Percentiles rank a stretch among this genome's conserved stretches.
These are phyloP conservation scores for Vidua chalybeata DNA, from an alignment of 2,113 vertebrate genomes.

Conservation along the genomic window DNA sequence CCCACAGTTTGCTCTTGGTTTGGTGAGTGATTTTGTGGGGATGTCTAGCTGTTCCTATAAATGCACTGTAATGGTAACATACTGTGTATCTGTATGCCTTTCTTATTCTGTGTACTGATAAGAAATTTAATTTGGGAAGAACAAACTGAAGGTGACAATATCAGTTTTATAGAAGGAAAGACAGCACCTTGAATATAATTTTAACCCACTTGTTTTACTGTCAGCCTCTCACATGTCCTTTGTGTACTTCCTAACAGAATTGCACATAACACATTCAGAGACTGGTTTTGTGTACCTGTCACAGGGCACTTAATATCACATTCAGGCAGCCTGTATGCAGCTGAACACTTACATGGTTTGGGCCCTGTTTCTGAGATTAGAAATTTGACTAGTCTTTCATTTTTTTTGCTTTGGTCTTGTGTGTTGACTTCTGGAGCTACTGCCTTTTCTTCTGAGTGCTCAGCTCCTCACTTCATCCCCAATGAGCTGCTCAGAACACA, in stretches of 20 bases:
- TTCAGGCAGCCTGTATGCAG: not conserved
- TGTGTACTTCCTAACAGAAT: not conserved
- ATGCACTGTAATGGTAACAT: not conserved
- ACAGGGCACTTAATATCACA: not conserved
- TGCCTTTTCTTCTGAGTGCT: not conserved
- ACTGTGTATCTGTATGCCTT: not conserved
- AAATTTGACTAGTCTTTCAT: not conserved
- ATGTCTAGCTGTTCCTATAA: not conserved
- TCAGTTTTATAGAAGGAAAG: not conserved
- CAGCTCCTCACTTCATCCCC: not conserved
- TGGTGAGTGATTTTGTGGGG: not conserved
- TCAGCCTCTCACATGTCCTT: not conserved
- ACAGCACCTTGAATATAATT: not conserved
- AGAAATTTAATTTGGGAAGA: not conserved
- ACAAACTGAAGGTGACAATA: not conserved
- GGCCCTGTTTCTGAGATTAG: not conserved
- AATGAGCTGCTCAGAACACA: not conserved
- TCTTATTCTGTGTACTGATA: not conserved
- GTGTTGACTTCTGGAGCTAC: not conserved
- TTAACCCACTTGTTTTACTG: not conserved
- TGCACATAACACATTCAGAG: not conserved
- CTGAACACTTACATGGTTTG: not conserved
- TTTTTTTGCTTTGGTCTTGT: not conserved
- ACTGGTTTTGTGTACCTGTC: not conserved
- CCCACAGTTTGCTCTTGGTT: not conserved